Evolutionary conservation across 2,797 vertebrate species (phyloP).

Genomic region (Mionectes olivaceus): DNA sequence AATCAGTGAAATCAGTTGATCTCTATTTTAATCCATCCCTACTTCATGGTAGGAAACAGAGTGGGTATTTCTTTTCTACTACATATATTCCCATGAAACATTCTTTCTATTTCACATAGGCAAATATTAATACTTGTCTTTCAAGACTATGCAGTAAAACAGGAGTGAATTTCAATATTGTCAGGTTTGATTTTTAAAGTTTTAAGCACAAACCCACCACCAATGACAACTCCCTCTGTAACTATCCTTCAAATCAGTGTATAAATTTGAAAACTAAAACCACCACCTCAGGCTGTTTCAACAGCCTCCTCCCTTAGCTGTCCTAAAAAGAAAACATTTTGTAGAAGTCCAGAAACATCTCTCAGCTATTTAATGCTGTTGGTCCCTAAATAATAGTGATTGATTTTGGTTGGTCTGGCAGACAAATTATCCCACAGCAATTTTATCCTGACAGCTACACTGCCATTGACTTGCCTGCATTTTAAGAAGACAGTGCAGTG

Average conservation of each 20-base stretch:
- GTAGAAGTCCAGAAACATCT: slow-evolving; percentile 9
- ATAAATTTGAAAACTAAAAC: slow-evolving; percentile 53
- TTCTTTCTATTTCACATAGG: not conserved
- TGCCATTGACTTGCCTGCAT: slow-evolving; percentile 42
- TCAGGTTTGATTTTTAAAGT: not conserved
- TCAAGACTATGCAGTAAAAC: not conserved
- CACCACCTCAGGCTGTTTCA: not conserved
- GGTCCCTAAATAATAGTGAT: slow-evolving; percentile 56
- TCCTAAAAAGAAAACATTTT: slow-evolving; percentile 37
- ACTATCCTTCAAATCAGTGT: not conserved
- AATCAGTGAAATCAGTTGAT: not conserved
- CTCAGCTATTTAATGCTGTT: too few species aligned
- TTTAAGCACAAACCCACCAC: not conserved
- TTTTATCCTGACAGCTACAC: slow-evolving; percentile 64
- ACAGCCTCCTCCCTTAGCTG: slow-evolving; percentile 1
- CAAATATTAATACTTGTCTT: not conserved
- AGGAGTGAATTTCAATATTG: not conserved
- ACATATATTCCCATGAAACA: not conserved
- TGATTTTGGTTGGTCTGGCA: slow-evolving; percentile 73
- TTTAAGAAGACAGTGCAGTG: slow-evolving; percentile 63
- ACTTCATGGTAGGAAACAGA: not conserved
- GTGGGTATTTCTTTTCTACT: not conserved
- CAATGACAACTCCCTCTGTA: not conserved
- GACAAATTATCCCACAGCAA: slow-evolving; percentile 72
- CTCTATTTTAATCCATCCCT: not conserved